Percentiles rank a stretch among this genome's conserved stretches.
phyloP scores from a whole-genome alignment of 2,888 invertebrate genomes.

The Drosophila suboccidentalis region DNA sequence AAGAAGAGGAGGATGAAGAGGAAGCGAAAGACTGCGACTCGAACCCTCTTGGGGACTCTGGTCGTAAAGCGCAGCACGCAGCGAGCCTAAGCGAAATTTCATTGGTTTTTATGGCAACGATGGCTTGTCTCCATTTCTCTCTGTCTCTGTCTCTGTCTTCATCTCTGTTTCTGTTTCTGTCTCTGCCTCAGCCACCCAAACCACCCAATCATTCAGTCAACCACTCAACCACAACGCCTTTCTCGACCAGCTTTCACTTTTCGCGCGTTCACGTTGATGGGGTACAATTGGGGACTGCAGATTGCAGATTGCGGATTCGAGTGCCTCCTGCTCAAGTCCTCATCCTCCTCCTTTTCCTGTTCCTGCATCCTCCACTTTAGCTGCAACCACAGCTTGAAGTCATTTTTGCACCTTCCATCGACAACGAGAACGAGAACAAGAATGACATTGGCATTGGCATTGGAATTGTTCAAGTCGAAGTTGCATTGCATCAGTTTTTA shows the following conservation, averaged over 20 bases:
- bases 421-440: neutral
- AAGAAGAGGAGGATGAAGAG: neutral
- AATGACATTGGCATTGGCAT: slow-evolving; percentile 30
- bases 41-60: slow-evolving; percentile 42
- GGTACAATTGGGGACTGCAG: slow-evolving; percentile 30
- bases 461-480: neutral
- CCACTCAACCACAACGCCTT: slow-evolving; percentile 4
- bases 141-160: neutral
- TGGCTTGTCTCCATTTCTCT: slow-evolving; percentile 11
- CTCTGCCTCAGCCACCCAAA: neutral
- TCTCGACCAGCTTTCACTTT: slow-evolving; percentile 53
- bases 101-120: slow-evolving; percentile 76
- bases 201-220: neutral
- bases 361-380: slow-evolving; percentile 20
- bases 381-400: slow-evolving; percentile 19
- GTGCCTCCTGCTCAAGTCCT: slow-evolving; percentile 13
- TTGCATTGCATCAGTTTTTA: slow-evolving; percentile 45
- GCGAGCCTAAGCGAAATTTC: slow-evolving; percentile 75
- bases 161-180: too few species aligned
- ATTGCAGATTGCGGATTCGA: slow-evolving; percentile 7
- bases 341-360: slow-evolving; percentile 18
- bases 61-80: slow-evolving; percentile 75
- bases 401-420: slow-evolving; percentile 49
- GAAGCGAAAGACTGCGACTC: neutral
- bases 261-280: slow-evolving; percentile 41